A percentile compares a stretch with the other conserved stretches of the same genome.
phyloP scores from a whole-genome alignment of 2,888 invertebrate genomes.

The Sepioteuthis lessoniana region DNA sequence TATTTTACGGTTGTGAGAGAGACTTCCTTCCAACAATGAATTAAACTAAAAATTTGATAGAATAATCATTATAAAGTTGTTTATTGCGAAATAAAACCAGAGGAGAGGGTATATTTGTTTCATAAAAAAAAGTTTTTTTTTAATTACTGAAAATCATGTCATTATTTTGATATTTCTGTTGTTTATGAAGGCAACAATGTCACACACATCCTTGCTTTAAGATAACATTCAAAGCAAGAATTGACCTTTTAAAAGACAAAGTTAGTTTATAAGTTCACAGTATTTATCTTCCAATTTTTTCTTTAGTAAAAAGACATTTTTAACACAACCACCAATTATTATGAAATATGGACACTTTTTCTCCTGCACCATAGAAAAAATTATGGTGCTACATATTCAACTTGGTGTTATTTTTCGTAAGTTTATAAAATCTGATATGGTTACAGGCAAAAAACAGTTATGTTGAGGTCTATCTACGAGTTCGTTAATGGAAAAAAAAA shows the following conservation, averaged over 20 bases:
- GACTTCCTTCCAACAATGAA: no score
- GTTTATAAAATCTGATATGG: not conserved
- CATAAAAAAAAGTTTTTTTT: no score
- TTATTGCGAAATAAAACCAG: not conserved
- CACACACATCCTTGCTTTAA: no score
- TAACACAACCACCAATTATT: not conserved
- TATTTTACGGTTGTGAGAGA: not conserved
- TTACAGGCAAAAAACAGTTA: not conserved
- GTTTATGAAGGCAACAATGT: no score
- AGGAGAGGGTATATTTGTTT: no score
- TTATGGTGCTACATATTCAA: not conserved
- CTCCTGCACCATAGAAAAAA: not conserved
- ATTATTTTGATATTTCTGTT: no score
- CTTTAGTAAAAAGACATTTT: not conserved
- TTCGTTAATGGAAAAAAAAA: not conserved
- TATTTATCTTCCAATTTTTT: no score
- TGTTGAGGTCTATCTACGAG: not conserved
- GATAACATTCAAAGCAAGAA: no score
- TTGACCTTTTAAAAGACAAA: no score
- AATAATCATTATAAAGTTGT: not conserved
- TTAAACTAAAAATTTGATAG: not conserved
- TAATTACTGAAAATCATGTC: no score
- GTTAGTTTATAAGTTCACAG: no score
- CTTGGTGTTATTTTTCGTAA: not conserved
- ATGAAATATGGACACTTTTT: not conserved